Evolutionary conservation across 92 coral and sea anemone genomes (phyloP).

Genomic region (Umimayanthus kanabou): DNA sequence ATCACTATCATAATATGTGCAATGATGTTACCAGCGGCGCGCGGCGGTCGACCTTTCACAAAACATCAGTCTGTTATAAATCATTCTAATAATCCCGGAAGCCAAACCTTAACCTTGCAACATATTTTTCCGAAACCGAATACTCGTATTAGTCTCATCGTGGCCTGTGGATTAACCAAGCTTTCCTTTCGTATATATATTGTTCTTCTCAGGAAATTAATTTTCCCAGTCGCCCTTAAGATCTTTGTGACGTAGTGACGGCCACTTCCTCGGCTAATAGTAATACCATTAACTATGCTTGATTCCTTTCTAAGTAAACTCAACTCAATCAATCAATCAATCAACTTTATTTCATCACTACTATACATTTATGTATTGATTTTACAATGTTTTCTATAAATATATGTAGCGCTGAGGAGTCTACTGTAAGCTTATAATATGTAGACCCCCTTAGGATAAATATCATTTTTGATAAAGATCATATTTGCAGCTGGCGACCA

Average conservation of each 20-base stretch:
- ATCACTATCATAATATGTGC: too few relatives aligned
- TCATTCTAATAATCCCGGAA: background rate
- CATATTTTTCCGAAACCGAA: too few relatives aligned
- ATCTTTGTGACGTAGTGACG: background rate
- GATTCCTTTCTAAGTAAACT: background rate
- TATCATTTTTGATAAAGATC: too few relatives aligned
- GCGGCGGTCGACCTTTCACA: background rate
- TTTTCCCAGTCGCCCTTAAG: slow-evolving; percentile 1
- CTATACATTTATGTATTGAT: too few relatives aligned
- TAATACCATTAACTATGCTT: background rate
- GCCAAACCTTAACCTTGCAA: background rate
- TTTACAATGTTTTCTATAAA: too few relatives aligned
- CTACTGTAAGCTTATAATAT: too few relatives aligned
- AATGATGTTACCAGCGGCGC: background rate
- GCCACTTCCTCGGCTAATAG: background rate
- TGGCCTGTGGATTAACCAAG: background rate
- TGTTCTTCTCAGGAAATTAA: background rate
- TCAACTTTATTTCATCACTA: too few relatives aligned
- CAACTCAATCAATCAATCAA: too few relatives aligned
- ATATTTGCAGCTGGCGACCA: too few relatives aligned
- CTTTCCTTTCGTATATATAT: background rate
- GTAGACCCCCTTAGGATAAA: too few relatives aligned
- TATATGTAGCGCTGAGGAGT: too few relatives aligned
- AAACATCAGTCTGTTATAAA: background rate
- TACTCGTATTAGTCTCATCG: background rate